Evolutionary conservation across 2,113 vertebrate species (phyloP), one percentile per base, ranked within the genome.

Genomic region (Grammomys dolichurus): DNA sequence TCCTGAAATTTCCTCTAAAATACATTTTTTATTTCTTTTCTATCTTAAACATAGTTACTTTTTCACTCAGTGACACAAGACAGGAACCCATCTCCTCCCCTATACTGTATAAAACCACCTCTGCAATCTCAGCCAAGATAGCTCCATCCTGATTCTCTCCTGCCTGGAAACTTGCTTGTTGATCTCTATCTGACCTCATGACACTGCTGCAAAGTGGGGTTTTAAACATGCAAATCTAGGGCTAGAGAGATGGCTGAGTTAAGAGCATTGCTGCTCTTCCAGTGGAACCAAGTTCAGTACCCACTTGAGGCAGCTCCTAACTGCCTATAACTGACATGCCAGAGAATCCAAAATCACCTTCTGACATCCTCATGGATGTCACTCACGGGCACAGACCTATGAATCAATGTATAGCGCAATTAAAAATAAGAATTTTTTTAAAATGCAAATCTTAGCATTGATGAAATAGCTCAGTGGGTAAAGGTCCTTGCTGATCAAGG

Each of bases 1-100:
- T 65, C 86, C 58, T 89, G 51, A 87, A 96, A 56, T 80, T 76
- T 76, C 72, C 54, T 88, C 65, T 88, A 54, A 81, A 46, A 93
- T 54, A 72, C 73, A 36, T 91, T 94, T 89, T 58, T 31, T 46
- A 51, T 93, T n/a, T 93, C 33, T 78, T 58, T 26, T 84, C 40
- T 77, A 0, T 93, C 72, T 88, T 81, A 63, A 16, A 90, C 76
- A 72, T 10, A 73, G 16, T 36, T 87, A 46, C 51, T 33, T 2
- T 95, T 91, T 22, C 36, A 86, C 58, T 36, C 89, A 86, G 43
- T 86, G 65, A 85, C 65, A 82, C 82, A 87, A 88, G 65, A 70
- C 28, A 67, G n/a, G 76, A 65, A 22, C 69, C 75, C 56, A 77
- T 14, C 43, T 82, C 46, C n/a, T 90, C 43, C n/a, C 69, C 69